A percentile compares a stretch with the other conserved stretches of the same genome.
These are phyloP conservation scores for Platysternon megacephalum DNA, from an alignment of 2,113 vertebrate species.

Conservation along the genomic window DNA sequence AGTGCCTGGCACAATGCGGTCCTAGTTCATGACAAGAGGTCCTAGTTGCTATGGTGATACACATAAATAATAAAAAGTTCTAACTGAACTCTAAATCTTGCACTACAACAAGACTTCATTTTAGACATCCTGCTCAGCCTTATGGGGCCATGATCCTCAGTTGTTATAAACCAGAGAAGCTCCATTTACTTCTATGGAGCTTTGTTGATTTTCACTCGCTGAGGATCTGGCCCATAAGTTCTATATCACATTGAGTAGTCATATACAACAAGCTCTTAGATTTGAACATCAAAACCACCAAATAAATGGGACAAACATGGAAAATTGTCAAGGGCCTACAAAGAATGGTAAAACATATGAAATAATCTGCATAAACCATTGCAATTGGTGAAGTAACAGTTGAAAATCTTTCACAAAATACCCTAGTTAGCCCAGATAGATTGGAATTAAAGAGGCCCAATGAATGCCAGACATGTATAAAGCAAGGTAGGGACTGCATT, in stretches of 20 bases:
- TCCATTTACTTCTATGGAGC: no score
- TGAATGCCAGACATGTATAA: no score
- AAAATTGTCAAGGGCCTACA: not conserved
- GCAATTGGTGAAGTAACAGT: no score
- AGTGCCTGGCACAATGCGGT: not conserved
- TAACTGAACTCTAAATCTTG: not conserved
- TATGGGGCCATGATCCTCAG: not conserved
- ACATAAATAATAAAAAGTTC: not conserved
- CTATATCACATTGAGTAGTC: no score
- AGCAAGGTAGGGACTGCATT: no score
- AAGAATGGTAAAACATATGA: not conserved
- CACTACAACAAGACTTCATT: not conserved
- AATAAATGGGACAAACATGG: rapidly evolving
- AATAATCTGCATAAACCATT: no score
- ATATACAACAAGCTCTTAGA: not conserved
- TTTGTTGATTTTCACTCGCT: no score
- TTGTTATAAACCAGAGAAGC: not conserved
- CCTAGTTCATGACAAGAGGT: not conserved
- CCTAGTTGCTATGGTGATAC: not conserved
- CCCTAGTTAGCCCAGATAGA: no score
- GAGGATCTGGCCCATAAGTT: no score
- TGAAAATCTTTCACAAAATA: no score
- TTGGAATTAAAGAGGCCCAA: no score
- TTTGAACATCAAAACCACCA: not conserved
- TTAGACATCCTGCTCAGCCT: not conserved